phyloP scores from a whole-genome alignment of 2,113 vertebrate species.

The Centropus bengalensis region DNA sequence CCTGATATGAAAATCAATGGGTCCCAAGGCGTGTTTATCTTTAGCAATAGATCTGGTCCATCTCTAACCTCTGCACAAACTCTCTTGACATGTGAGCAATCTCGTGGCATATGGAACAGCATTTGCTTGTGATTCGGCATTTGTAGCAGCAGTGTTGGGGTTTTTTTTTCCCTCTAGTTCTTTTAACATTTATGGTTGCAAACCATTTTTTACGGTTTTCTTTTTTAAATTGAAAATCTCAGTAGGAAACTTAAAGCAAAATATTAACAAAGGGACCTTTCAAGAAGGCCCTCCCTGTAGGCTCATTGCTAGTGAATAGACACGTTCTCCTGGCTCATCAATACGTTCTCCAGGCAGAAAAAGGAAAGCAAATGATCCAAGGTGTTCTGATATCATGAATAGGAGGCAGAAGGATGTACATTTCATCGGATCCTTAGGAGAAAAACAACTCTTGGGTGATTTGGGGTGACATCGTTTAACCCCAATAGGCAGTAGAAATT shows the following conservation, averaged over 20 bases:
- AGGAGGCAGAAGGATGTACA: background rate
- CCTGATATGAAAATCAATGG: constrained; percentile 4
- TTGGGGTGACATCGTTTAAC: background rate
- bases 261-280: background rate
- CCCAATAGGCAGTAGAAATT: background rate
- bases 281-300: background rate
- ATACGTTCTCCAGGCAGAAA: fast-evolving
- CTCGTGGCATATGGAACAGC: background rate
- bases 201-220: background rate
- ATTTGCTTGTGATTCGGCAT: background rate
- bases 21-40: background rate
- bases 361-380: background rate
- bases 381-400: background rate
- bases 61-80: background rate
- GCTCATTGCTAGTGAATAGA: background rate
- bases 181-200: background rate
- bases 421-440: background rate
- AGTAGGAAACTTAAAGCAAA: background rate
- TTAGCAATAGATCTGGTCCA: background rate
- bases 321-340: background rate
- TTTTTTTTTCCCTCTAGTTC: background rate
- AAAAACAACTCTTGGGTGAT: background rate
- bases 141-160: background rate
- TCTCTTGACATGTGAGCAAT: background rate
- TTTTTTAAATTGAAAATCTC: background rate